phyloP scores from a whole-genome alignment of 2,888 invertebrate genomes.

The Lysandra bellargus region DNA sequence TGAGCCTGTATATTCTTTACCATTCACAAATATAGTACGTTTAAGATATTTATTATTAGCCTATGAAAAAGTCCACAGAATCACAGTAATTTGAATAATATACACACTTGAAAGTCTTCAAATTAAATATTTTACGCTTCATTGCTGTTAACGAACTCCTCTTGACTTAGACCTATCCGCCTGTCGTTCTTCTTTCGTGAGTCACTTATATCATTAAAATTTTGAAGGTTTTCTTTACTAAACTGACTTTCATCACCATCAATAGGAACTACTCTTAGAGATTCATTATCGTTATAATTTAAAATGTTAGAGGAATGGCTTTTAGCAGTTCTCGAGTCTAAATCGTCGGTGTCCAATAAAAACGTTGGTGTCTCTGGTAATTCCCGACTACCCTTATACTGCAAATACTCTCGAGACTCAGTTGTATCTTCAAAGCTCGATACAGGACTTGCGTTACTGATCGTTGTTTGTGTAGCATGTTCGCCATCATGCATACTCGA shows the following conservation, averaged over 20 bases:
- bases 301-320: constrained; percentile 35
- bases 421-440: constrained; percentile 32
- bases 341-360: constrained; percentile 69
- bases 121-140: constrained; percentile 57
- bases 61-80: constrained; percentile 43
- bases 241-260: constrained; percentile 51
- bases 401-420: constrained; percentile 27
- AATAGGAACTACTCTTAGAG: constrained; percentile 68
- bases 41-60: constrained; percentile 28
- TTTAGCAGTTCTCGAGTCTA: constrained; percentile 48
- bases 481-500: not conserved
- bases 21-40: constrained; percentile 25
- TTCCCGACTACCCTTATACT: constrained; percentile 39
- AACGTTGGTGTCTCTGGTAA: constrained; percentile 59
- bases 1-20: constrained; percentile 27
- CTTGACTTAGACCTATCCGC: constrained; percentile 65
- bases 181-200: constrained; percentile 71
- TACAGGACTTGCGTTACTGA: not conserved
- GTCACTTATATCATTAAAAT: constrained; percentile 72
- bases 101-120: constrained; percentile 51
- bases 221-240: constrained; percentile 59
- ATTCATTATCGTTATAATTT: constrained; percentile 50
- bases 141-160: constrained; percentile 61
- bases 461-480: not conserved
- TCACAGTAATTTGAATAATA: constrained; percentile 68